Evolutionary conservation across 2,888 invertebrate genomes (phyloP).

Genomic region (Zaprionus lineosus): DNA sequence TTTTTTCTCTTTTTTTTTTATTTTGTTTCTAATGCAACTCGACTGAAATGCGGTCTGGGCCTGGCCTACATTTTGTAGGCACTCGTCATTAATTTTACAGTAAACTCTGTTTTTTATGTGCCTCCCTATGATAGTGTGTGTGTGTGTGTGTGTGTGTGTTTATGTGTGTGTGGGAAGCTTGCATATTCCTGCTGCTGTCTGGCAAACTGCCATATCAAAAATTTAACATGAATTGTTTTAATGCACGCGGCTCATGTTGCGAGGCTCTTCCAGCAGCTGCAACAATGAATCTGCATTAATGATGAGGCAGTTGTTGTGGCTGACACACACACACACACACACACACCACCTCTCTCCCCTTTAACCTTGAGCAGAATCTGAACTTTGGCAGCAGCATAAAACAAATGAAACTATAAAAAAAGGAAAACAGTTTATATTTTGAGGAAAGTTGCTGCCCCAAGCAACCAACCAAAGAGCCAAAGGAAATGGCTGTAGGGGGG

Average conservation of each 20-base stretch:
- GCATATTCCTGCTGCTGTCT: slow-evolving; percentile 32
- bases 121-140: slow-evolving; percentile 21
- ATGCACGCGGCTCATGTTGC: slow-evolving; percentile 41
- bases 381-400: slow-evolving; percentile 63
- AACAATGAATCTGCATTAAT: slow-evolving; percentile 76
- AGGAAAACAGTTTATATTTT: slow-evolving; percentile 37
- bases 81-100: slow-evolving; percentile 67
- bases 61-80: slow-evolving; percentile 65
- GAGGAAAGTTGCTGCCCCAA: slow-evolving; percentile 39
- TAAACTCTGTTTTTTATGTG: slow-evolving; percentile 49
- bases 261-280: slow-evolving; percentile 38
- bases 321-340: slow-evolving; percentile 3
- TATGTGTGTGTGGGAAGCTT: slow-evolving; percentile 41
- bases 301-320: slow-evolving; percentile 60
- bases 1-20: background rate
- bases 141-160: slow-evolving; percentile 2
- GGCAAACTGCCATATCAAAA: slow-evolving; percentile 56
- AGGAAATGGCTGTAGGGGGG: no score
- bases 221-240: slow-evolving; percentile 68
- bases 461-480: no score
- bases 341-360: slow-evolving; percentile 6
- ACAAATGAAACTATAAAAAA: slow-evolving; percentile 65
- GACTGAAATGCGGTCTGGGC: slow-evolving; percentile 45
- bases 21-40: slow-evolving; percentile 11
- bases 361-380: slow-evolving; percentile 56